A percentile compares a stretch with the other conserved stretches of the same genome.
phyloP scores from a whole-genome alignment of 2,888 invertebrate genomes.

The Vanessa cardui region DNA sequence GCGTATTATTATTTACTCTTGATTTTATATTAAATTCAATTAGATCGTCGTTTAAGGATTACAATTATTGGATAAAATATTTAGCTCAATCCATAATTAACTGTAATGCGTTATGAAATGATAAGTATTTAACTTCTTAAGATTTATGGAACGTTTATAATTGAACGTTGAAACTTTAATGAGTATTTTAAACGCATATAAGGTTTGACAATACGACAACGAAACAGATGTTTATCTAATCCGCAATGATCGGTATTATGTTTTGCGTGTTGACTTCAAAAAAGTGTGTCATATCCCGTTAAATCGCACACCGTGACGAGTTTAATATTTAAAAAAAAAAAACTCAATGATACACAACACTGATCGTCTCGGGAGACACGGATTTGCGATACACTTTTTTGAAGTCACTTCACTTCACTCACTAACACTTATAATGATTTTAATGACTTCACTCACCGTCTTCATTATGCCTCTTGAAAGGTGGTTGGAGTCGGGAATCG shows the following conservation, averaged over 20 bases:
- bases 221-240: neutral
- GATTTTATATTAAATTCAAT: neutral
- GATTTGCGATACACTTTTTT: slow-evolving; percentile 63
- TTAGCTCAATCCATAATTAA: neutral
- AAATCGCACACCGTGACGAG: slow-evolving; percentile 29
- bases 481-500: slow-evolving; percentile 77
- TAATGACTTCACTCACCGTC: slow-evolving; percentile 71
- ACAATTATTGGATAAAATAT: slow-evolving; percentile 1
- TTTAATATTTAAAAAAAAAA: slow-evolving; percentile 22
- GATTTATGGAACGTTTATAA: neutral
- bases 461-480: slow-evolving; percentile 78
- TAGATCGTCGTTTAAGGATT: neutral
- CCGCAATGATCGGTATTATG: slow-evolving; percentile 22
- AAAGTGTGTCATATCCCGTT: slow-evolving; percentile 65
- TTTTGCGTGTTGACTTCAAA: slow-evolving; percentile 64
- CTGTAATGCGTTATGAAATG: neutral
- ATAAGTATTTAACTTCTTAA: neutral
- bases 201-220: neutral
- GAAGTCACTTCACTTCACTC: slow-evolving; percentile 67
- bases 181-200: neutral
- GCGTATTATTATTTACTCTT: neutral
- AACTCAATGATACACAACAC: slow-evolving; percentile 35
- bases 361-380: slow-evolving; percentile 59
- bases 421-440: slow-evolving; percentile 44
- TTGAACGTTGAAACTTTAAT: neutral